phyloP scores from a whole-genome alignment of 1,140 invertebrate genomes.

The Venustaconcha ellipsiformis region DNA sequence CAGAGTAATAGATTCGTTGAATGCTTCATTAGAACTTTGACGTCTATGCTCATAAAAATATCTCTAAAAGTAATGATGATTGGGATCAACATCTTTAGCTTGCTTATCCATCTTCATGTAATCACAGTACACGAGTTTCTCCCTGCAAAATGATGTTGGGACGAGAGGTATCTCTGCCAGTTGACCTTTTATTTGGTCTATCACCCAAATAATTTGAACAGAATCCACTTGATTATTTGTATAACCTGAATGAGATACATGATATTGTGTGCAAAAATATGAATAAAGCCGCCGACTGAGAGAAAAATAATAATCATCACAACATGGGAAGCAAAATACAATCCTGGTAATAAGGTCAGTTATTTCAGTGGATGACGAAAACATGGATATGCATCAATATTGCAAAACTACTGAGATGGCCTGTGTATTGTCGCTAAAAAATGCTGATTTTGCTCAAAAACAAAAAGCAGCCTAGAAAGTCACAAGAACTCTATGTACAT shows the following conservation, averaged over 20 bases:
- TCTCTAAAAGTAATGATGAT: conserved; percentile 20
- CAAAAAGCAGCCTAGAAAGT: no score
- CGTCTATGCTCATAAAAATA: conserved; percentile 11
- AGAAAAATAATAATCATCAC: not conserved
- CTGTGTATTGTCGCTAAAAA: no score
- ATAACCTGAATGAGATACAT: conserved; percentile 16
- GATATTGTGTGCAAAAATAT: conserved; percentile 16
- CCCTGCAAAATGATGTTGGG: conserved; percentile 44
- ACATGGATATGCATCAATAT: no score
- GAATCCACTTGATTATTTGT: conserved; percentile 9
- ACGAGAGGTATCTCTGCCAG: conserved; percentile 9
- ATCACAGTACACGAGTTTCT: conserved; percentile 32
- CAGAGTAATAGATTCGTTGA: conserved; percentile 54
- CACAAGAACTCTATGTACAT: no score
- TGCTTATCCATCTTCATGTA: conserved; percentile 35
- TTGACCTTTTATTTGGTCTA: not conserved
- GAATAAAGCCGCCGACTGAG: conserved; percentile 24
- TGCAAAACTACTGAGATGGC: no score
- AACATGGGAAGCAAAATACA: no score
- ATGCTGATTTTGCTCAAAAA: no score
- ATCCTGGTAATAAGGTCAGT: no score
- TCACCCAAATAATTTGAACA: not conserved
- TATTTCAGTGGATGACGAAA: no score
- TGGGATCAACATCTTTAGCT: conserved; percentile 42
- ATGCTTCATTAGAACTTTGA: conserved; percentile 37